Evolutionary conservation across 2,888 invertebrate species (phyloP).

Genomic region (Rhimphoctona megacephalus): DNA sequence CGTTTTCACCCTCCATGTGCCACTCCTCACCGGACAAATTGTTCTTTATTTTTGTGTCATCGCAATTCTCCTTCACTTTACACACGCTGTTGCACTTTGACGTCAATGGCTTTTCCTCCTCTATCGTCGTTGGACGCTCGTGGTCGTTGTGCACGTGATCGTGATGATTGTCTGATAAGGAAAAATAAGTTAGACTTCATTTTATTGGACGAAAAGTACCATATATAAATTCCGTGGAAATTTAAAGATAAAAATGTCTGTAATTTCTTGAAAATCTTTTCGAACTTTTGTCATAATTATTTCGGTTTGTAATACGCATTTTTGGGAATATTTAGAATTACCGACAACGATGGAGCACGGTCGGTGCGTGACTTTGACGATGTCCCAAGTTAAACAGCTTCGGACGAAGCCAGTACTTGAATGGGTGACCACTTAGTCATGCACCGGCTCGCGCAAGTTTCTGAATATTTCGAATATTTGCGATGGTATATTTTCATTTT

Average conservation of each 20-base stretch:
- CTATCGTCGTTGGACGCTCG: slow-evolving; percentile 79
- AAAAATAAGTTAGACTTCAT: slow-evolving; percentile 5
- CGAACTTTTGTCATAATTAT: not conserved
- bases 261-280: not conserved
- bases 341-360: no score
- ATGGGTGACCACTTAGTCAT: no score
- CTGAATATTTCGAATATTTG: not conserved
- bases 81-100: slow-evolving; percentile 80
- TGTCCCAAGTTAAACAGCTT: no score
- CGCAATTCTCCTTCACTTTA: slow-evolving; percentile 77
- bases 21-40: slow-evolving; percentile 76
- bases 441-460: no score
- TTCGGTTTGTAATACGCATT: not conserved
- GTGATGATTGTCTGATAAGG: slow-evolving; percentile 81
- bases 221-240: not conserved
- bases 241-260: not conserved
- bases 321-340: not conserved
- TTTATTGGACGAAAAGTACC: not conserved
- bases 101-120: slow-evolving; percentile 83
- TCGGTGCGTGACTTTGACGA: no score
- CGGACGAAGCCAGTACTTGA: no score
- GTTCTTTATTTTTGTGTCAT: slow-evolving; percentile 74
- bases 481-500: slow-evolving; percentile 59
- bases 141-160: slow-evolving; percentile 80
- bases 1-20: slow-evolving; percentile 78